These are phyloP conservation scores for Nasonia longicornis DNA, from an alignment of 1,140 invertebrate genomes.

Conservation along the genomic window DNA sequence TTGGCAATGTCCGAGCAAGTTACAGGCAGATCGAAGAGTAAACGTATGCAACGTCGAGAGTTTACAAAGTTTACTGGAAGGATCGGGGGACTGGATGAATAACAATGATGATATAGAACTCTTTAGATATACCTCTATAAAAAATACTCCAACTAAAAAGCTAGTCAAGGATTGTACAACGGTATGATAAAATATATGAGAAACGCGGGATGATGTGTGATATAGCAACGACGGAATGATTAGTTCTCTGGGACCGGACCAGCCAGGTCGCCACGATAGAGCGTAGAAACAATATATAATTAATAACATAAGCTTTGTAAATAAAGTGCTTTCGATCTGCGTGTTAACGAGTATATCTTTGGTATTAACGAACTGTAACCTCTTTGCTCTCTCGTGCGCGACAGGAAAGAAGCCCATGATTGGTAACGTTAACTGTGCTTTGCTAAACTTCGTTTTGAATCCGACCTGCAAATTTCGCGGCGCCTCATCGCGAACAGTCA, in stretches of 20 bases:
- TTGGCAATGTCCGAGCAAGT: conserved; percentile 26
- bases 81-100: conserved; percentile 28
- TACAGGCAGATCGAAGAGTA: conserved; percentile 43
- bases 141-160: conserved; percentile 49
- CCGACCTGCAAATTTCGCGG: conserved; percentile 3
- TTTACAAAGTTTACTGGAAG: background rate
- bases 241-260: conserved; percentile 52
- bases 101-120: conserved; percentile 43
- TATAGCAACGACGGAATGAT: conserved; percentile 43
- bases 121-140: conserved; percentile 24
- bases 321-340: conserved; percentile 44
- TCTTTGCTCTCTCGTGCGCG: conserved; percentile 8
- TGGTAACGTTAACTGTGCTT: conserved; percentile 38
- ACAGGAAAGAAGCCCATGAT: conserved; percentile 30
- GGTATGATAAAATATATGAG: conserved; percentile 24
- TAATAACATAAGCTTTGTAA: conserved; percentile 36
- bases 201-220: conserved; percentile 30
- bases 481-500: conserved; percentile 27
- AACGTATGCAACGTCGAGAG: conserved; percentile 12
- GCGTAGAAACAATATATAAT: conserved; percentile 31
- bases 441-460: background rate
- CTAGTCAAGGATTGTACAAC: conserved; percentile 49
- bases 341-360: conserved; percentile 56
- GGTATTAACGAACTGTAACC: conserved; percentile 53
- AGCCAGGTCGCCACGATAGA: conserved; percentile 53